Conservation (phyloP, 2,797 vertebrate genomes). For the Jordanella pulchra region DNA sequence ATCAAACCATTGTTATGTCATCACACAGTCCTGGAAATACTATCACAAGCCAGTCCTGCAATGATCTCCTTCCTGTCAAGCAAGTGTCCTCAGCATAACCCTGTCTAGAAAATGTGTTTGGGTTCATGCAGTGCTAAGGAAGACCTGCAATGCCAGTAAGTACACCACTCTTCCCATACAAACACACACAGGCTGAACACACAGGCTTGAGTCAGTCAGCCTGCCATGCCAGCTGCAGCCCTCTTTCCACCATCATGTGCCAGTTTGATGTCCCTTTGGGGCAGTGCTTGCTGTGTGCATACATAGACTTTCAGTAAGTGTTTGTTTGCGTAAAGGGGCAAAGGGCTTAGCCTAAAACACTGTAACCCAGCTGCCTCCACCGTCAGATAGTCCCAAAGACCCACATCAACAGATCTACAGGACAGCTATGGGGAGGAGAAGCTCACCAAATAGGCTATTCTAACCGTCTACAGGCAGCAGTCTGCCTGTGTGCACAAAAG, state of each 20-base stretch:
- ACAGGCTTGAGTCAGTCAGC: conserved; percentile 28
- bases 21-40: conserved; percentile 45
- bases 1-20: conserved; percentile 14
- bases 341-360: conserved; percentile 71
- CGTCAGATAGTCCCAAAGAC: conserved; percentile 72
- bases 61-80: conserved; percentile 23
- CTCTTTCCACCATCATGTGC: conserved; percentile 57
- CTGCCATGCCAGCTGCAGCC: conserved; percentile 66
- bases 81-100: conserved; percentile 16
- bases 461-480: conserved; percentile 23
- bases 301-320: conserved; percentile 23
- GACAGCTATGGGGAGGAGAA: conserved; percentile 40
- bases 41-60: conserved; percentile 11
- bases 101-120: conserved; percentile 38
- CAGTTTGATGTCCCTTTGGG: conserved; percentile 53
- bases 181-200: conserved; percentile 36
- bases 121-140: conserved; percentile 37
- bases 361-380: conserved; percentile 69
- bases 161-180: conserved; percentile 23
- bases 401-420: conserved; percentile 71
- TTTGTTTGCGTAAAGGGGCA: conserved; percentile 47
- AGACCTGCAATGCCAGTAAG: conserved; percentile 44
- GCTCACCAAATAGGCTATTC: conserved; percentile 45
- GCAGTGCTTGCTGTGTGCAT: conserved; percentile 44
- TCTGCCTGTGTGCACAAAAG: conserved; percentile 19